These are phyloP conservation scores for Triops longicaudatus DNA, from an alignment of 1,140 invertebrate species.

Conservation along the genomic window DNA sequence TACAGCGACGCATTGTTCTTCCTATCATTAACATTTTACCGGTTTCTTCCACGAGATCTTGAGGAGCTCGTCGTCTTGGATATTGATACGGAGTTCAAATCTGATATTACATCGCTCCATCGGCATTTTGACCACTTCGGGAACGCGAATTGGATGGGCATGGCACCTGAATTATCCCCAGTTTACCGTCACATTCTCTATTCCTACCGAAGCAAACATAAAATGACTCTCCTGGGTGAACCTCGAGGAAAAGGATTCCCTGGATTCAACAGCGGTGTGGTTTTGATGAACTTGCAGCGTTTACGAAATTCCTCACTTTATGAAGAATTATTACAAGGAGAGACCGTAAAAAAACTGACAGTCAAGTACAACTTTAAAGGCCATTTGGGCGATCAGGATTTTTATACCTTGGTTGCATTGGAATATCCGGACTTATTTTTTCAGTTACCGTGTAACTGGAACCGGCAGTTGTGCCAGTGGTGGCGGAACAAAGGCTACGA, in stretches of 20 bases:
- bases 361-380: constrained; percentile 62
- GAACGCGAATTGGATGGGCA: constrained; percentile 56
- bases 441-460: constrained; percentile 70
- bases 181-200: constrained; percentile 72
- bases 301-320: constrained; percentile 55
- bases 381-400: constrained; percentile 80
- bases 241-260: constrained; percentile 54
- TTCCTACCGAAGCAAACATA: constrained; percentile 53
- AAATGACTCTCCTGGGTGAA: constrained; percentile 51
- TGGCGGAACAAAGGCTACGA: constrained; percentile 70
- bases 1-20: constrained; percentile 76
- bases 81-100: constrained; percentile 65
- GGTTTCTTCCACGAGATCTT: constrained; percentile 49
- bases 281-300: constrained; percentile 61
- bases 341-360: constrained; percentile 50
- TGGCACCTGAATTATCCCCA: constrained; percentile 67
- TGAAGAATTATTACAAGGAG: constrained; percentile 47
- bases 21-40: constrained; percentile 63
- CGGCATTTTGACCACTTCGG: constrained; percentile 54
- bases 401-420: constrained; percentile 64
- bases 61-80: constrained; percentile 64
- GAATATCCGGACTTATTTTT: constrained; percentile 67
- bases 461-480: constrained; percentile 74
- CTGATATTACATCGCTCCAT: constrained; percentile 58
- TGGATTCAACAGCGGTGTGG: constrained; percentile 73